Conservation (phyloP, 2,113 vertebrate genomes). For the Gadus macrocephalus region DNA sequence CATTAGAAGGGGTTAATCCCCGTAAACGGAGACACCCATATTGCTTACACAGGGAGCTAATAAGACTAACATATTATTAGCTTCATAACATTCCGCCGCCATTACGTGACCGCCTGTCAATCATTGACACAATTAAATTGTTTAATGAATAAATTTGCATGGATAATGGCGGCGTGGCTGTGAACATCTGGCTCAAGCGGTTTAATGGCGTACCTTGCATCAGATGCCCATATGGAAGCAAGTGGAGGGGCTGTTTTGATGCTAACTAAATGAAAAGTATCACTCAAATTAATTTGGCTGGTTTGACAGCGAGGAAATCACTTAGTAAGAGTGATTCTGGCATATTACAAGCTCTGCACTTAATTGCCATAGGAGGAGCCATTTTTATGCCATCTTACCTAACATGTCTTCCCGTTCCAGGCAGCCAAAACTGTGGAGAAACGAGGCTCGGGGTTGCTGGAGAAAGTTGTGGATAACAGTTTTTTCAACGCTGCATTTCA, state of each 20-base stretch:
- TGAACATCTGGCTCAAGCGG: slow-evolving; percentile 72
- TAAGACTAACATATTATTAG: slow-evolving; percentile 76
- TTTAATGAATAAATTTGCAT: slow-evolving; percentile 83
- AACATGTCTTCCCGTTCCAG: neutral
- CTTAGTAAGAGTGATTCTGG: slow-evolving; percentile 69
- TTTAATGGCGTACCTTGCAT: slow-evolving; percentile 66
- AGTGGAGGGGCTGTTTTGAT: slow-evolving; percentile 69
- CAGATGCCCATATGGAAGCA: slow-evolving; percentile 73
- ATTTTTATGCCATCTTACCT: neutral
- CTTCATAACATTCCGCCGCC: slow-evolving; percentile 66
- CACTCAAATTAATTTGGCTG: slow-evolving; percentile 71
- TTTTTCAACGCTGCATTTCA: slow-evolving; percentile 56
- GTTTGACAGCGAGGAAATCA: slow-evolving; percentile 73
- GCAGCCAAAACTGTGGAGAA: neutral
- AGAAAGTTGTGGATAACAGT: slow-evolving; percentile 24
- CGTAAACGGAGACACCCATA: slow-evolving; percentile 67
- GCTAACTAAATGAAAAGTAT: slow-evolving; percentile 76
- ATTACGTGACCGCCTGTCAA: slow-evolving; percentile 69
- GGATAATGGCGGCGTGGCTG: slow-evolving; percentile 60
- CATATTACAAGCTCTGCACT: slow-evolving; percentile 58
- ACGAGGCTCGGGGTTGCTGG: neutral
- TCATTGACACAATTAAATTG: slow-evolving; percentile 76
- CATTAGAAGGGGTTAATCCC: slow-evolving; percentile 70
- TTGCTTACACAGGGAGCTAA: slow-evolving; percentile 68
- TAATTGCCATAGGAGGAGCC: slow-evolving; percentile 67